Evolutionary conservation across 2,797 vertebrate genomes (phyloP), one percentile per base, ranked within the genome.

Genomic region (Tenualosa ilisha): DNA sequence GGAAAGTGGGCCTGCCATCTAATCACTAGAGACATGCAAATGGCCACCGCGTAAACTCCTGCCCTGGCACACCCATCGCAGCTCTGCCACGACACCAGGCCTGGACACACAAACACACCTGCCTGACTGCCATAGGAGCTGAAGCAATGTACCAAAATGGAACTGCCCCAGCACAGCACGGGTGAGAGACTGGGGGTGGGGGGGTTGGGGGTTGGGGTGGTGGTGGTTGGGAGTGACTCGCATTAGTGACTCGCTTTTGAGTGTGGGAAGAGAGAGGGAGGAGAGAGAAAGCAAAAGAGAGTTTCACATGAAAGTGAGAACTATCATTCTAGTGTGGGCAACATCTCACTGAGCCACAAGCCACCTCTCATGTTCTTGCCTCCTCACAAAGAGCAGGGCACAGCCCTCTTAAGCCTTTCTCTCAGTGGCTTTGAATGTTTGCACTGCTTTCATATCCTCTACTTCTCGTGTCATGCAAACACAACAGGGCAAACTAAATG

Each of bases 21-120:
- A 92, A 93, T 93, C 92, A 75, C 26, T 6, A 6, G 79, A 86
- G 90, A 91, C 89, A 94, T 92, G 92, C 91, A 93, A 94, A 94
- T 89, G 56, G 20, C 59, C 89, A 22, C 6, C 40, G 84, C 79
- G 82, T 85, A 68, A 86, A 87, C 85, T 53, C 82, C 31, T 53
- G 0, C 37, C 6, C 9, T 46, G 61, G 75, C 51, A 50, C 56
- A 31, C 53, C 61, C 63, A 84, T 22, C 51, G 31, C 31, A 31
- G 31, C 31, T 31, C 31, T 31, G 31, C 31, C 31, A 31, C 31
- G 31, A 31, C 31, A 31, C 31, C 31, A 31, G 31, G 31, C 53
- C 53, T 56, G 53, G 15, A 24, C n/a, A 9, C 54, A 49, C 46
- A 49, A 4, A 49, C 46, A 49, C 50, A 12, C 50, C 50, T 9